phyloP scores from a whole-genome alignment of 2,888 invertebrate species.

The Sisyra terminalis region DNA sequence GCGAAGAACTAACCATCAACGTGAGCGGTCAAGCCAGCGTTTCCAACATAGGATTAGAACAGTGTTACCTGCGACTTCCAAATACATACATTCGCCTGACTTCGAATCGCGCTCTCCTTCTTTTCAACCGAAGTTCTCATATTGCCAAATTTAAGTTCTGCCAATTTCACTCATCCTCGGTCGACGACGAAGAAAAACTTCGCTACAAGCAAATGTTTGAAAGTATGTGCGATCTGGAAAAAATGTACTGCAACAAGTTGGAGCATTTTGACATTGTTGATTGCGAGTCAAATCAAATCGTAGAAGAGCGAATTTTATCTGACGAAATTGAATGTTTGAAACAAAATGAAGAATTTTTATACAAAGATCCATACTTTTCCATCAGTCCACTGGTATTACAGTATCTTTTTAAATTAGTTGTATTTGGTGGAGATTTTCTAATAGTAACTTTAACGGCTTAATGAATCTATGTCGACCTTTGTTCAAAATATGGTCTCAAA shows the following conservation, averaged over 20 bases:
- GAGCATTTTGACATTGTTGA: slow-evolving; percentile 20
- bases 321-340: slow-evolving; percentile 24
- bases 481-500: too few relatives aligned
- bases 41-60: slow-evolving; percentile 32
- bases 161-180: slow-evolving; percentile 28
- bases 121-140: slow-evolving; percentile 35
- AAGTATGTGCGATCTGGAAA: slow-evolving; percentile 19
- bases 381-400: not conserved
- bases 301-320: slow-evolving; percentile 26
- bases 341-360: slow-evolving; percentile 9
- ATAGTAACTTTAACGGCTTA: too few relatives aligned
- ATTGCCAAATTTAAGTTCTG: slow-evolving; percentile 39
- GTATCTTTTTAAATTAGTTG: not conserved
- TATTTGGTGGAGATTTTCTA: too few relatives aligned
- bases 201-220: slow-evolving; percentile 16
- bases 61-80: slow-evolving; percentile 31
- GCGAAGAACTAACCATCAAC: slow-evolving; percentile 31
- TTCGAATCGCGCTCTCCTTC: slow-evolving; percentile 30
- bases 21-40: slow-evolving; percentile 29
- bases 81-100: slow-evolving; percentile 41
- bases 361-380: slow-evolving; percentile 7
- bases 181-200: slow-evolving; percentile 21
- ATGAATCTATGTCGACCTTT: too few relatives aligned
- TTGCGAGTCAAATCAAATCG: slow-evolving; percentile 18
- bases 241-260: slow-evolving; percentile 16